Base-by-base conservation (phyloP, 2,888 invertebrate species). In the Archips xylosteana region DNA sequence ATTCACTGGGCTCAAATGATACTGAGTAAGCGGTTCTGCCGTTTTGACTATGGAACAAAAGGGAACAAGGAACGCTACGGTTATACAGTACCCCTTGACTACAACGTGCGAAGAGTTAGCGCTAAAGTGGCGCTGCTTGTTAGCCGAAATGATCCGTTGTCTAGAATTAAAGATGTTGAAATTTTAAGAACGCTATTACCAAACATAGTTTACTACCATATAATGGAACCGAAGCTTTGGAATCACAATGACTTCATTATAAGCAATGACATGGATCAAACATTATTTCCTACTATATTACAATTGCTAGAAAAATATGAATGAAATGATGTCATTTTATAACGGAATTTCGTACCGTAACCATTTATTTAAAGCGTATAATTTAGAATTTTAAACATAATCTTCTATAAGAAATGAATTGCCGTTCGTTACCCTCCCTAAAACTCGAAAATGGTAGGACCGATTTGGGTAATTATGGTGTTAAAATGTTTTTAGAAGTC, bases 91-190 rank as follows among this genome's bases (percentile, higher is more conserved):
- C 85, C 89, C 0, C 89, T 89, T 0, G 70, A 75, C 0, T 90
- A 90, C 65, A 80, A 88, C 47, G 69, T 90, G 64, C 77, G 64
- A 12, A 82, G 83, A 64, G 80, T 89, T 8, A 85, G 80, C 0
- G 83, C 85, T 78, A 78, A 78, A 0, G 73, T 83, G 0, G 82
- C 81, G 13, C 77, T 96, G 12, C 89, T 95, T 72, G 94, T 89
- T 74, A 95, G 94, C 9, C 85, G 83, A 2, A 94, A 95, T 57
- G 96, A 96, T 77, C 92, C 89, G 82, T 77, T 96, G 15, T 90
- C 95, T 0, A 77, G 80, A 0, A 4, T 85, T 8, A 68, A 78
- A 47, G 85, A 87, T 68, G 82, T 83, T 0, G 73, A 76, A 2
- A 69, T 76, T 10, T 70, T 84, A 12, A 76, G 78, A 23, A 73